Evolutionary conservation across 2,888 invertebrate genomes (phyloP).

Genomic region (Tenthredo amoena): DNA sequence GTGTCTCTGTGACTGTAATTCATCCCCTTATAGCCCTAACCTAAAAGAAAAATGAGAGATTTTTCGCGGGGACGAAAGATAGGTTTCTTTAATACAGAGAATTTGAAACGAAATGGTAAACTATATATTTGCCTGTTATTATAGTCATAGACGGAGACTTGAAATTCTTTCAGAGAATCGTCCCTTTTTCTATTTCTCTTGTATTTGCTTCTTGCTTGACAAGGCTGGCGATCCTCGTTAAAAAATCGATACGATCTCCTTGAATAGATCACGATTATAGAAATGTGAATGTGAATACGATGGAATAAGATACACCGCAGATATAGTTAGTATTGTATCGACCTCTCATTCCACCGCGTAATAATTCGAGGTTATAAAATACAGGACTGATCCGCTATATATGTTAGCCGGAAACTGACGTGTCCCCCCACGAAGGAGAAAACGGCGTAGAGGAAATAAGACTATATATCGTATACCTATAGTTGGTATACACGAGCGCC

Average conservation of each 20-base stretch:
- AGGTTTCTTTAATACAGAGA: background rate
- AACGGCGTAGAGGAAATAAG: background rate
- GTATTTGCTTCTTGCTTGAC: background rate
- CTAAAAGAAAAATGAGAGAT: background rate
- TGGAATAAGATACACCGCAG: no score
- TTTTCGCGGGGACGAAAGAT: background rate
- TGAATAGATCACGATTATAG: no score
- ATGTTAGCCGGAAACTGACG: background rate
- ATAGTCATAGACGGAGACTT: background rate
- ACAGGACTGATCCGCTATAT: no score
- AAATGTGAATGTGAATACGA: no score
- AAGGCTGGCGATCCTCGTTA: background rate
- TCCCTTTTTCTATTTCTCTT: background rate
- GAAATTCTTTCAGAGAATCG: background rate
- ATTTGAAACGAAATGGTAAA: background rate
- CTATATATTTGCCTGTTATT: background rate
- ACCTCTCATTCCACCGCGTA: no score
- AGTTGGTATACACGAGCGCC: slow-evolving; percentile 1
- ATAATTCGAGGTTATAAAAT: background rate
- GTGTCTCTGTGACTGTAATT: background rate
- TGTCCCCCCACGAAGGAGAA: background rate
- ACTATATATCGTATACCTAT: background rate
- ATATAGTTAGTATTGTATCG: no score
- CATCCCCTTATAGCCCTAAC: background rate
- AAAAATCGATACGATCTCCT: background rate